These are phyloP conservation scores for Polypterus bichir DNA, from an alignment of 2,113 vertebrate species.

Conservation along the genomic window DNA sequence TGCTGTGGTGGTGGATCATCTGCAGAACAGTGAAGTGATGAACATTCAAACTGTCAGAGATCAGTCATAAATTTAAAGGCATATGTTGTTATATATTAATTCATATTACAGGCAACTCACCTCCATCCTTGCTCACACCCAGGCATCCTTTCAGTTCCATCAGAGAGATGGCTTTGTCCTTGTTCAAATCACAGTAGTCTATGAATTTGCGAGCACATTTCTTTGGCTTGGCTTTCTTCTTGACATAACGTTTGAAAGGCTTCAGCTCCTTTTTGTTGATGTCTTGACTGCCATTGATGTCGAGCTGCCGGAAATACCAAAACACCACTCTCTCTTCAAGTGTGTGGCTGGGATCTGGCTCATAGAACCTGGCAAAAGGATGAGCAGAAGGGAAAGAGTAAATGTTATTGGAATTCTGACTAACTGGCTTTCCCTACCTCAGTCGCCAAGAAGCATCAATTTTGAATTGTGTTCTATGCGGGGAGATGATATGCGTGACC, in stretches of 20 bases:
- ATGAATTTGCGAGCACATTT: slow-evolving; percentile 87
- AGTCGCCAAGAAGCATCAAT: not conserved
- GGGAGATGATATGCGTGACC: too few relatives aligned
- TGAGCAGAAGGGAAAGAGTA: slow-evolving; percentile 1
- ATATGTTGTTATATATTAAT: slow-evolving; percentile 6
- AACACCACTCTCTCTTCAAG: slow-evolving; percentile 90
- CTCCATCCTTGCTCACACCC: slow-evolving; percentile 87
- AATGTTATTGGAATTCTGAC: not conserved
- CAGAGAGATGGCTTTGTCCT: slow-evolving; percentile 84
- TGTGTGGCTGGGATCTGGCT: slow-evolving; percentile 91
- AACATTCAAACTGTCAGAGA: not conserved
- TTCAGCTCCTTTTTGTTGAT: slow-evolving; percentile 93
- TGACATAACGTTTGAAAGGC: slow-evolving; percentile 88
- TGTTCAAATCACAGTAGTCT: slow-evolving; percentile 96
- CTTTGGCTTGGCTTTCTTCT: slow-evolving; percentile 97
- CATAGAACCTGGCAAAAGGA: slow-evolving; percentile 64
- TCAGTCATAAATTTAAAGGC: slow-evolving; percentile 10
- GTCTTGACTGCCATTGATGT: slow-evolving; percentile 82
- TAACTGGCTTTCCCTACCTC: not conserved
- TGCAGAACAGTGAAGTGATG: too few relatives aligned
- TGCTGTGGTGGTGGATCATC: too few relatives aligned
- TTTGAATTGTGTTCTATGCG: not conserved
- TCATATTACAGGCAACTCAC: slow-evolving; percentile 23
- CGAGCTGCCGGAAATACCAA: slow-evolving; percentile 94
- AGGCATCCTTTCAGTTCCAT: slow-evolving; percentile 91